Conservation (phyloP, 2,113 vertebrate genomes). For the Trochalopteron elliotii region DNA sequence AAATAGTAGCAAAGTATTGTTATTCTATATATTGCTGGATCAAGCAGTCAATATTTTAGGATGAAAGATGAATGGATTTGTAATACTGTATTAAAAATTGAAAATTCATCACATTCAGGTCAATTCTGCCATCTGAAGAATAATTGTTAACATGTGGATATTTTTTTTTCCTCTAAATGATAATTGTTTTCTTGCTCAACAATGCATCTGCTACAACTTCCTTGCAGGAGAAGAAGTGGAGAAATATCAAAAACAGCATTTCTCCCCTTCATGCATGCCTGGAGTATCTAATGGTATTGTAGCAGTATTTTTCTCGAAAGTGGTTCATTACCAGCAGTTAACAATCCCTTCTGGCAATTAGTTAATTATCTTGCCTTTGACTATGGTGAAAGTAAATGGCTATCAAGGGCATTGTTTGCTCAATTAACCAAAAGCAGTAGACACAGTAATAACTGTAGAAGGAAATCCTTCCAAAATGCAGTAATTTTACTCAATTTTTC, state of each 20-base stretch:
- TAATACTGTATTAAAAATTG: neutral
- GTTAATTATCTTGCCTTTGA: slow-evolving; percentile 73
- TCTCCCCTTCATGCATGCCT: neutral
- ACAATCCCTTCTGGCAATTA: slow-evolving; percentile 69
- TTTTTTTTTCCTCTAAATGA: neutral
- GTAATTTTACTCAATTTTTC: neutral
- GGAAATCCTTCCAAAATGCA: slow-evolving; percentile 1
- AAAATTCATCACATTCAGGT: neutral
- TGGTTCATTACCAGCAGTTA: slow-evolving; percentile 70
- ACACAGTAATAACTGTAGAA: slow-evolving; percentile 55
- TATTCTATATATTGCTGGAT: neutral
- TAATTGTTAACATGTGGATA: neutral
- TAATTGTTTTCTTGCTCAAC: neutral
- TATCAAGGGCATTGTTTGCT: slow-evolving; percentile 72
- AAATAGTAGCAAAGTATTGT: neutral
- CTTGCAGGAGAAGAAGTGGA: neutral
- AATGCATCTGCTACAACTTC: neutral
- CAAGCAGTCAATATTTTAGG: neutral
- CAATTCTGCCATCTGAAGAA: neutral
- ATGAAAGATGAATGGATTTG: neutral
- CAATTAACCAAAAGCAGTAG: slow-evolving; percentile 71
- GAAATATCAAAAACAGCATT: neutral
- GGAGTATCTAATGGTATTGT: neutral
- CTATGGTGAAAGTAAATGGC: slow-evolving; percentile 36
- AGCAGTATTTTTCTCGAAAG: slow-evolving; percentile 59